Evolutionary conservation across 2,888 invertebrate genomes (phyloP).

Genomic region (Homarus gammarus): DNA sequence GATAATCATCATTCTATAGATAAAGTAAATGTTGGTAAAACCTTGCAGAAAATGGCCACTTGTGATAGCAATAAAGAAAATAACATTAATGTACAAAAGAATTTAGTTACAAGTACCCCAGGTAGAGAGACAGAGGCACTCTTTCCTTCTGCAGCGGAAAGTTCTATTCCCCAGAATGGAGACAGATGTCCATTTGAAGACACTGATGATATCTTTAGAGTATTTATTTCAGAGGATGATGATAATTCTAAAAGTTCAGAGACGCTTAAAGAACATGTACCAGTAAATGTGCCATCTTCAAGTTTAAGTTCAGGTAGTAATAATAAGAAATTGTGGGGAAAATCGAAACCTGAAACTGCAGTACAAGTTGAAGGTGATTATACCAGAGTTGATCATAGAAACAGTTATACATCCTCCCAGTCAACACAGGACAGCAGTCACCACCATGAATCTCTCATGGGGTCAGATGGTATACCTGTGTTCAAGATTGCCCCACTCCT

Average conservation of each 20-base stretch:
- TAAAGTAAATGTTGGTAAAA: not conserved
- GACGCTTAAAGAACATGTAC: too few species aligned
- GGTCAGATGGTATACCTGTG: constrained; percentile 59
- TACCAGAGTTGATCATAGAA: not conserved
- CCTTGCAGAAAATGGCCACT: not conserved
- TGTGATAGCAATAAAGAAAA: not conserved
- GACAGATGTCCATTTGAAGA: not conserved
- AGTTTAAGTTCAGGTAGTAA: not conserved
- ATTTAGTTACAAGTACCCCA: constrained; percentile 23
- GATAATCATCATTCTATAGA: not conserved
- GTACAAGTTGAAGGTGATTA: not conserved
- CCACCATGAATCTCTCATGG: constrained; percentile 34
- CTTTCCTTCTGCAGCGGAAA: constrained; percentile 20
- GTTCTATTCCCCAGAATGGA: not conserved
- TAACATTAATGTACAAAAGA: not conserved
- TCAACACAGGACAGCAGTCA: not conserved
- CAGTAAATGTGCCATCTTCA: not conserved
- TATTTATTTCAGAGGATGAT: not conserved
- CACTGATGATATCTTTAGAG: not conserved
- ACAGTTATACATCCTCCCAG: not conserved
- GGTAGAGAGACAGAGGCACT: not conserved
- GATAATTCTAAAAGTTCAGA: not conserved
- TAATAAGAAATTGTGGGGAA: not conserved
- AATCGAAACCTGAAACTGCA: not conserved
- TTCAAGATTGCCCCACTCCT: constrained; percentile 47